These are phyloP conservation scores for Eupeodes luniger DNA, from an alignment of 2,888 invertebrate genomes.

Conservation along the genomic window DNA sequence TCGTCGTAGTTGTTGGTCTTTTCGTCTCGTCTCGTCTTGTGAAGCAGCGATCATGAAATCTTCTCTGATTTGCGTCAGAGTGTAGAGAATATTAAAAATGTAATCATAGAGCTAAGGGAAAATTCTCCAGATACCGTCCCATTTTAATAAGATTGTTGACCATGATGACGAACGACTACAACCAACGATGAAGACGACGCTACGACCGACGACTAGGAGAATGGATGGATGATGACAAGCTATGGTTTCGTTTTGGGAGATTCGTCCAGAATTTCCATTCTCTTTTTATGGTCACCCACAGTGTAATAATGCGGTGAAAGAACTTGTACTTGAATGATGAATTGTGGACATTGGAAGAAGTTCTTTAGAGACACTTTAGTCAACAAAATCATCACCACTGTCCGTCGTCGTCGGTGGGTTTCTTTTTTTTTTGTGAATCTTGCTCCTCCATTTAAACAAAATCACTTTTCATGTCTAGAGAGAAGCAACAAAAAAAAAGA, in stretches of 20 bases:
- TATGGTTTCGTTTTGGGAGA: constrained; percentile 23
- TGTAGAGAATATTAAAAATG: not conserved
- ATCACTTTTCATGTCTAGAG: constrained; percentile 11
- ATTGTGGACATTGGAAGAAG: constrained; percentile 22
- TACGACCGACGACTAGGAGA: not conserved
- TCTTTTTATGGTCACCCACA: not conserved
- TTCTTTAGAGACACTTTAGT: not conserved
- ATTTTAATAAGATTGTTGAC: not conserved
- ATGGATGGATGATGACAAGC: not conserved
- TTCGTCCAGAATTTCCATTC: constrained; percentile 13
- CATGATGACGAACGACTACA: not conserved
- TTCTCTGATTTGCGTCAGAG: constrained; percentile 30
- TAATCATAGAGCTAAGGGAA: constrained; percentile 20
- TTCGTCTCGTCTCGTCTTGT: not conserved
- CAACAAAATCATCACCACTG: constrained; percentile 1
- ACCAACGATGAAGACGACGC: not conserved
- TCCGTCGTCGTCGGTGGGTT: not conserved
- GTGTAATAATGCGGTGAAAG: not conserved
- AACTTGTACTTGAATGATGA: constrained; percentile 11
- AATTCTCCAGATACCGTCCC: constrained; percentile 2
- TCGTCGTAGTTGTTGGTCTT: not conserved
- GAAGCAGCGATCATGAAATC: not conserved
- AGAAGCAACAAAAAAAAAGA: not conserved
- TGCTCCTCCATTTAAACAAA: not conserved
- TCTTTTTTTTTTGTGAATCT: not conserved